Evolutionary conservation across 2,888 invertebrate genomes (phyloP).

Genomic region (Slavum lentiscoides): DNA sequence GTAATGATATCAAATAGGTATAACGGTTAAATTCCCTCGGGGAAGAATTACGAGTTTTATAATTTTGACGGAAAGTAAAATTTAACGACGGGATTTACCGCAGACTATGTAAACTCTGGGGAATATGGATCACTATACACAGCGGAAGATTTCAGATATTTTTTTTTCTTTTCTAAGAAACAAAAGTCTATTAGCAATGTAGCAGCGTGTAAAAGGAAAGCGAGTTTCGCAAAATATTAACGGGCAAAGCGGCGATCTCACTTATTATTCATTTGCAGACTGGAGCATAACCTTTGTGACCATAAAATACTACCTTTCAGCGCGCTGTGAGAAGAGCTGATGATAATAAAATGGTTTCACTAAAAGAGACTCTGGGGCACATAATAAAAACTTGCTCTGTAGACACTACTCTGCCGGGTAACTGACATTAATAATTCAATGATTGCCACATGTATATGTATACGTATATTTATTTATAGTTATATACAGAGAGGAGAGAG

Average conservation of each 20-base stretch:
- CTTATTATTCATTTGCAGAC: slow-evolving; percentile 49
- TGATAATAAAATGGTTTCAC: slow-evolving; percentile 46
- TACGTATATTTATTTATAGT: no score
- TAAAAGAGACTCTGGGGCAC: slow-evolving; percentile 39
- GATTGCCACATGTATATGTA: not conserved
- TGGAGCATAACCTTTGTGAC: slow-evolving; percentile 12
- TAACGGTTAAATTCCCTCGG: not conserved
- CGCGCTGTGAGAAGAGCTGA: slow-evolving; percentile 12
- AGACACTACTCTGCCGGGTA: not conserved
- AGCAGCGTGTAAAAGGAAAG: not conserved
- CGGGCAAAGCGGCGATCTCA: slow-evolving; percentile 12
- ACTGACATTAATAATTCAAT: slow-evolving; percentile 47
- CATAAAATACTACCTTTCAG: slow-evolving; percentile 42
- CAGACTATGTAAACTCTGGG: not conserved
- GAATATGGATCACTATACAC: not conserved
- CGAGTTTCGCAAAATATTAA: not conserved
- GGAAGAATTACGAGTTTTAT: no score
- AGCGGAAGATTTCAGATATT: not conserved
- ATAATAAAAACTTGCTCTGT: slow-evolving; percentile 29
- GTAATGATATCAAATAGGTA: no score
- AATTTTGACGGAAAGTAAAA: not conserved
- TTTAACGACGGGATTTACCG: not conserved
- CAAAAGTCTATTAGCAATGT: slow-evolving; percentile 10
- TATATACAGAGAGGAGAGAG: no score
- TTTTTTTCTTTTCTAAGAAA: not conserved